phyloP scores from a whole-genome alignment of 2,113 vertebrate genomes.

The Spea multiplicata region DNA sequence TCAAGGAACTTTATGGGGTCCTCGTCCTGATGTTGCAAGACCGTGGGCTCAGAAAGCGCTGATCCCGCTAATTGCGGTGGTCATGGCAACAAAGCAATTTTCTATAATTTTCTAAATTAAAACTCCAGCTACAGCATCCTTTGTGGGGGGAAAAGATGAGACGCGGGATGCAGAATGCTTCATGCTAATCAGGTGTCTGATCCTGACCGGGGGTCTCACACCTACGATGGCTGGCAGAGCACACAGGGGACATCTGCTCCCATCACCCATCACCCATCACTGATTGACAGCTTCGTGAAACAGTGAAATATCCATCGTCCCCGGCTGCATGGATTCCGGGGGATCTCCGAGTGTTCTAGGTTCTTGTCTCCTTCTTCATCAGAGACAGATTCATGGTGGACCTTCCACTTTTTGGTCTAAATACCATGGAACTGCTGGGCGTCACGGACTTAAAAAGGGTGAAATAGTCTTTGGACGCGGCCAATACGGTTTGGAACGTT shows the following conservation, averaged over 20 bases:
- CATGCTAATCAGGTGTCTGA: slow-evolving; percentile 51
- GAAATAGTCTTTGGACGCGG: not conserved
- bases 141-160: slow-evolving; percentile 8
- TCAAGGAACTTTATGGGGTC: not conserved
- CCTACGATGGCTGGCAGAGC: slow-evolving; percentile 31
- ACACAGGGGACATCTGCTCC: fast-evolving
- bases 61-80: slow-evolving; percentile 49
- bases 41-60: not conserved
- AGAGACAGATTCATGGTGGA: too few relatives aligned
- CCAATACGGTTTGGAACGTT: too few relatives aligned
- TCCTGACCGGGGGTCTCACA: slow-evolving; percentile 51
- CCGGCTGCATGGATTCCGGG: too few relatives aligned
- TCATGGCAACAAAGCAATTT: slow-evolving; percentile 50
- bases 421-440: too few relatives aligned
- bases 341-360: too few relatives aligned
- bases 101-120: slow-evolving; percentile 55
- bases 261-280: too few relatives aligned
- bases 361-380: too few relatives aligned
- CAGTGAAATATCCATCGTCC: too few relatives aligned
- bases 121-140: slow-evolving; percentile 43
- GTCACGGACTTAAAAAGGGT: too few relatives aligned
- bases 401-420: too few relatives aligned
- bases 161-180: slow-evolving; percentile 48
- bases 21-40: not conserved
- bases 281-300: too few relatives aligned